Percentiles rank a stretch among this genome's conserved stretches.
Conservation (phyloP, 2,797 vertebrate genomes). For the Podargus strigoides region DNA sequence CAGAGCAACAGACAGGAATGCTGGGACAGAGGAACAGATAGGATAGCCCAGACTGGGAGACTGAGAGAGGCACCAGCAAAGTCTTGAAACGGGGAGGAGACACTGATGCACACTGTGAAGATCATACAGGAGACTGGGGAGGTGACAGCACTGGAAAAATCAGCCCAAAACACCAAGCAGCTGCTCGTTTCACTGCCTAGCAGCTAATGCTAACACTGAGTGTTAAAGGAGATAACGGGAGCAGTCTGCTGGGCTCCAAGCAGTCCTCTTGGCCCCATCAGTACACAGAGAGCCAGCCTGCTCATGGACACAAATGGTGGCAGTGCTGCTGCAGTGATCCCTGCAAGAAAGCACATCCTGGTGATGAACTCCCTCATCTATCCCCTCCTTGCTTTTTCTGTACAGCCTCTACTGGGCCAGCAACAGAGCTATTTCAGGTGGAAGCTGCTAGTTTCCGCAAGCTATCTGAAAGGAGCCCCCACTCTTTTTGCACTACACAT, state of each 20-base stretch:
- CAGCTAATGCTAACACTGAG: neutral
- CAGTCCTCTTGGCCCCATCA: rapidly evolving
- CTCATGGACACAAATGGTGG: rapidly evolving
- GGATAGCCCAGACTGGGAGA: neutral
- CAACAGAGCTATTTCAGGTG: neutral
- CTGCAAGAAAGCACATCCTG: neutral
- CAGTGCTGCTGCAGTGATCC: neutral
- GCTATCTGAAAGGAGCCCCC: neutral
- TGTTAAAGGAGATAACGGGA: neutral
- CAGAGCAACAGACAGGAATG: rapidly evolving
- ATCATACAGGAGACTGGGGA: neutral
- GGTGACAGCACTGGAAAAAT: neutral
- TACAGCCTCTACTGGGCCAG: neutral
- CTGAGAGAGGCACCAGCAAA: neutral
- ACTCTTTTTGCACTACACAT: neutral
- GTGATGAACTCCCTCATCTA: neutral
- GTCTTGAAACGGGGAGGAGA: neutral
- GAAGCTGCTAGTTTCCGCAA: neutral
- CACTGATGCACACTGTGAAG: neutral
- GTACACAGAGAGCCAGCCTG: neutral
- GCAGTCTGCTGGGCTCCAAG: neutral
- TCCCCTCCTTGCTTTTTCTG: neutral
- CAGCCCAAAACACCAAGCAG: neutral
- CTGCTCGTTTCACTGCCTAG: neutral
- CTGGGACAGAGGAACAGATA: neutral